Conservation (phyloP, 2,113 vertebrate genomes). For the Vidua chalybeata region DNA sequence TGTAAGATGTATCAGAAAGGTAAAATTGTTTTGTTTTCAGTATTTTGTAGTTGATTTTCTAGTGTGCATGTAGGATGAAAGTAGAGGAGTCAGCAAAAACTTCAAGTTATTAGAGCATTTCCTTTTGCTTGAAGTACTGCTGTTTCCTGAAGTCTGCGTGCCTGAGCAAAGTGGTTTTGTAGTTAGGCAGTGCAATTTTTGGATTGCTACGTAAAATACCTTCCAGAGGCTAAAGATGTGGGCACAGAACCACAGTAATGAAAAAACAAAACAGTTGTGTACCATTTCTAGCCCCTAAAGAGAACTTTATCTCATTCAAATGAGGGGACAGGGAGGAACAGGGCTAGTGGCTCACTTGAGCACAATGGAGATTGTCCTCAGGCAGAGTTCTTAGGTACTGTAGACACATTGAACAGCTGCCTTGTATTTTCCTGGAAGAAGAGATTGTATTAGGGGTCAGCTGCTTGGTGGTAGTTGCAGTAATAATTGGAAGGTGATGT, state of each 20-base stretch:
- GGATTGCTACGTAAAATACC: not conserved
- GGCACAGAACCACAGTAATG: not conserved
- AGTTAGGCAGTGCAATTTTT: not conserved
- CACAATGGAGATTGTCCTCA: not conserved
- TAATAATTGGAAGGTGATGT: not conserved
- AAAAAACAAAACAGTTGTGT: not conserved
- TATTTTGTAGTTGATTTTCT: not conserved
- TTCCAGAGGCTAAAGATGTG: not conserved
- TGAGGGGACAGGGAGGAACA: fast-evolving
- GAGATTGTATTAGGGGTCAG: not conserved
- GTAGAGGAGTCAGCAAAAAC: not conserved
- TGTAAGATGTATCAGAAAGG: not conserved
- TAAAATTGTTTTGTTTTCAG: not conserved
- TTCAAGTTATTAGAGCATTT: not conserved
- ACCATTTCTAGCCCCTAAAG: not conserved
- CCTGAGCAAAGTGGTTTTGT: not conserved
- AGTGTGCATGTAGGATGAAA: not conserved
- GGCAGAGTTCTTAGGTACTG: not conserved
- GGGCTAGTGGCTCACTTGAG: not conserved
- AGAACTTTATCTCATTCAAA: not conserved
- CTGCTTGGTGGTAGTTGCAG: not conserved
- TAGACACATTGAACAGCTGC: not conserved
- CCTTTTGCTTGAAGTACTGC: not conserved
- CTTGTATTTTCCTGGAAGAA: not conserved
- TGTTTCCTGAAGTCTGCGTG: fast-evolving